phyloP scores from a whole-genome alignment of 2,113 vertebrate species.

The Hypanus sabinus region DNA sequence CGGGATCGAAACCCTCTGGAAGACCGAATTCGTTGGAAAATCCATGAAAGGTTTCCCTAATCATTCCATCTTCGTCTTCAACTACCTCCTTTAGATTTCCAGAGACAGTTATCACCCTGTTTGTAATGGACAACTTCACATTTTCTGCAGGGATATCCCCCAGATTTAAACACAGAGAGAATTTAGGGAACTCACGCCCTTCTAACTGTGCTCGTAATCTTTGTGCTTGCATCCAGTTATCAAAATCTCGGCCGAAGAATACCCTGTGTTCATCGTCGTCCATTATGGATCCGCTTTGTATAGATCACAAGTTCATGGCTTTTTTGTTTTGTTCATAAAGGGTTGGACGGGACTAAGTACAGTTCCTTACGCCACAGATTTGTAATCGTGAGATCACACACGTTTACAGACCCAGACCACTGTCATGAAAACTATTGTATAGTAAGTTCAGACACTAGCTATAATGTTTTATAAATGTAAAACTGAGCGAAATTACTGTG shows the following conservation, averaged over 20 bases:
- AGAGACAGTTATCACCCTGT: neutral
- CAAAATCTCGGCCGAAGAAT: neutral
- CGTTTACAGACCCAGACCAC: neutral
- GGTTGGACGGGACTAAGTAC: neutral
- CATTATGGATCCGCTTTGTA: neutral
- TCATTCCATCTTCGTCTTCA: constrained; percentile 30
- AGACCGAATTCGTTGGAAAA: constrained; percentile 28
- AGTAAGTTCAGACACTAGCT: neutral
- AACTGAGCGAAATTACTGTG: too few relatives aligned
- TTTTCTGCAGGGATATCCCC: constrained; percentile 1
- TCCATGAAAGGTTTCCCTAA: constrained; percentile 29
- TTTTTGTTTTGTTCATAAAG: neutral
- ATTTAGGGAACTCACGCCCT: neutral
- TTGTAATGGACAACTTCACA: neutral
- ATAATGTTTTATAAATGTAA: neutral
- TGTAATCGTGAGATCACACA: constrained; percentile 23
- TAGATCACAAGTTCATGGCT: constrained; percentile 22
- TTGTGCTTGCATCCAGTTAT: neutral
- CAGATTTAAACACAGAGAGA: constrained; percentile 17
- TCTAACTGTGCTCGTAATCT: neutral
- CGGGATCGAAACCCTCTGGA: neutral
- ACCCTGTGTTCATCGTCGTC: neutral
- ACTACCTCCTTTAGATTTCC: neutral
- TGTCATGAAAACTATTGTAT: constrained; percentile 11
- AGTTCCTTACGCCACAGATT: constrained; percentile 16